phyloP scores from a whole-genome alignment of 2,797 vertebrate species.

The Limosa lapponica region DNA sequence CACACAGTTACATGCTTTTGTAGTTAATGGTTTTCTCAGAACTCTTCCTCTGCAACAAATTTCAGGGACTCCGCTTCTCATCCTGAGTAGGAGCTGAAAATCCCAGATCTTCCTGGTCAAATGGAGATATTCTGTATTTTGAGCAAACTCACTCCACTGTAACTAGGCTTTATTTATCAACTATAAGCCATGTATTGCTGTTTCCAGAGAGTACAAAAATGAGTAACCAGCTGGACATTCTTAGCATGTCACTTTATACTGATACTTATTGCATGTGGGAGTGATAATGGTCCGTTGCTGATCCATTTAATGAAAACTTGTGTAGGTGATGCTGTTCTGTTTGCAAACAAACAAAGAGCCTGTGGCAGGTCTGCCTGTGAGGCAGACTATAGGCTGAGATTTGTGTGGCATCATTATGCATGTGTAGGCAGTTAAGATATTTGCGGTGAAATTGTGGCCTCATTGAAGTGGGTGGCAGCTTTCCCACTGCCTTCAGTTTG shows the following conservation, averaged over 20 bases:
- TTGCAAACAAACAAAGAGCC: constrained; percentile 15
- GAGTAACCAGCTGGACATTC: neutral
- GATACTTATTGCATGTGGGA: neutral
- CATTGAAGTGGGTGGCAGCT: neutral
- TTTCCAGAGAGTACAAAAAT: neutral
- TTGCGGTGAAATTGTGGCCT: neutral
- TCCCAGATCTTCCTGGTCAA: neutral
- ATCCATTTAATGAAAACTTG: neutral
- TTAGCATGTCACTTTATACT: rapidly evolving
- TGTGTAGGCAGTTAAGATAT: neutral
- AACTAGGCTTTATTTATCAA: neutral
- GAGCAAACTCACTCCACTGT: neutral
- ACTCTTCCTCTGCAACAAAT: neutral
- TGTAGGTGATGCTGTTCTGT: constrained; percentile 20
- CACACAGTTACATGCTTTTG: neutral
- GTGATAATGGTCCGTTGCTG: neutral
- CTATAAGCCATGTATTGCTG: neutral
- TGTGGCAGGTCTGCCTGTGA: neutral
- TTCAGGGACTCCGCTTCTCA: neutral
- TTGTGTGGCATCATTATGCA: neutral
- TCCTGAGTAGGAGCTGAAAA: neutral
- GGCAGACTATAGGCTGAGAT: neutral
- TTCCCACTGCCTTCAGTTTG: neutral
- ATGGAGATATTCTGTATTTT: neutral
- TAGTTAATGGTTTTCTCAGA: neutral